Evolutionary conservation across 2,888 invertebrate species (phyloP).

Genomic region (Lamellibrachia satsuma): DNA sequence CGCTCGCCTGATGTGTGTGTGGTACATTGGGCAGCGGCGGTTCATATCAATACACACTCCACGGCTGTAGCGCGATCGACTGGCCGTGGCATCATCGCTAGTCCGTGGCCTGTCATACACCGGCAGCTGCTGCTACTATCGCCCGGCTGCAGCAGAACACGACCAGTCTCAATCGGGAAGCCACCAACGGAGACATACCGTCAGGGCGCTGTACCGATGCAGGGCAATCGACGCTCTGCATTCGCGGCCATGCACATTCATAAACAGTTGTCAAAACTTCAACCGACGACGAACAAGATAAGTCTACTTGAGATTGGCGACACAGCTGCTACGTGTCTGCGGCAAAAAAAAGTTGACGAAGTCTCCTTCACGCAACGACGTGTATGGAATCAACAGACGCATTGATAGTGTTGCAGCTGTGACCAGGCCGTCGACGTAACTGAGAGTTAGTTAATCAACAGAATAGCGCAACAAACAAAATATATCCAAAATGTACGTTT

Average conservation of each 20-base stretch:
- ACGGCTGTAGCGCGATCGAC: neutral
- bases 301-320: neutral
- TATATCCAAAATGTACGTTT: neutral
- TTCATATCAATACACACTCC: neutral
- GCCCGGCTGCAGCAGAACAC: neutral
- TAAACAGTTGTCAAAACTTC: neutral
- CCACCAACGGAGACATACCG: neutral
- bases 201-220: neutral
- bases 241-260: neutral
- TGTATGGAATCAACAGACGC: neutral
- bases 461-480: neutral
- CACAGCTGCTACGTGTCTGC: neutral
- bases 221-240: neutral
- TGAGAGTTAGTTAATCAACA: too few species aligned
- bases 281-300: neutral
- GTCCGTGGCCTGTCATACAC: neutral
- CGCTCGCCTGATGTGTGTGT: neutral
- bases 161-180: neutral
- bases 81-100: neutral
- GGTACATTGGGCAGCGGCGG: neutral
- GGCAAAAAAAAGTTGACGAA: neutral
- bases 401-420: too few species aligned
- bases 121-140: neutral
- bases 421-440: too few species aligned
- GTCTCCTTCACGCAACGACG: neutral